These are phyloP conservation scores for Coenonympha glycerion DNA, from an alignment of 2,888 invertebrate genomes.

Conservation along the genomic window DNA sequence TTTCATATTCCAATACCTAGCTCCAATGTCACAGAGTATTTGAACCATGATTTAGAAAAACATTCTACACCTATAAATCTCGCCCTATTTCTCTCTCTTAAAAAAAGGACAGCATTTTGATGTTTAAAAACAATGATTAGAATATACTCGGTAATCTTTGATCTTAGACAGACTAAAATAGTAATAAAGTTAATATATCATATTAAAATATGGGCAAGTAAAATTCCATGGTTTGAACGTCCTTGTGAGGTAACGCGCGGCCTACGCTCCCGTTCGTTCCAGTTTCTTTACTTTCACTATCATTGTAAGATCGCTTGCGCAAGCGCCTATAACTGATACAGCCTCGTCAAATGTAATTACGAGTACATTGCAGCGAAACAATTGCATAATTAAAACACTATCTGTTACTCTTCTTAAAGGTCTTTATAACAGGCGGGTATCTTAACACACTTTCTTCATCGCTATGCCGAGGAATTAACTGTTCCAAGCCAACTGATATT, in stretches of 20 bases:
- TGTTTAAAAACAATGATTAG: too few species aligned
- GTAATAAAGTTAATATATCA: too few species aligned
- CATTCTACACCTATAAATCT: too few species aligned
- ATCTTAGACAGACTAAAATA: too few species aligned
- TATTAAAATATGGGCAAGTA: background rate
- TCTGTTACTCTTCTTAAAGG: conserved; percentile 6
- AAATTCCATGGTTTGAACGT: conserved; percentile 47
- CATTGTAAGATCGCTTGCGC: conserved; percentile 60
- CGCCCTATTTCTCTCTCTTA: too few species aligned
- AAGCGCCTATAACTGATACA: conserved; percentile 43
- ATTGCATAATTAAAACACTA: conserved; percentile 18
- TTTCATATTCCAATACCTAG: too few species aligned
- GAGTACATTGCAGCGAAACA: conserved; percentile 11
- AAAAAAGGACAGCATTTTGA: too few species aligned
- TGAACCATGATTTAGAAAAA: too few species aligned
- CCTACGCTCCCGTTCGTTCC: conserved; percentile 60
- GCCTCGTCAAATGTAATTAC: conserved; percentile 33
- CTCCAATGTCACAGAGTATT: too few species aligned
- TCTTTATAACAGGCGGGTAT: conserved; percentile 4
- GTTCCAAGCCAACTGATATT: too few species aligned
- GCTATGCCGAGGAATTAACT: background rate
- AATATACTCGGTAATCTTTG: too few species aligned
- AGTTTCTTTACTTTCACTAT: conserved; percentile 70
- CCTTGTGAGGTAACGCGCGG: conserved; percentile 59
- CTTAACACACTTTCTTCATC: conserved; percentile 2